Evolutionary conservation across 1,140 invertebrate genomes (phyloP).

Genomic region (Caerostris extrusa): DNA sequence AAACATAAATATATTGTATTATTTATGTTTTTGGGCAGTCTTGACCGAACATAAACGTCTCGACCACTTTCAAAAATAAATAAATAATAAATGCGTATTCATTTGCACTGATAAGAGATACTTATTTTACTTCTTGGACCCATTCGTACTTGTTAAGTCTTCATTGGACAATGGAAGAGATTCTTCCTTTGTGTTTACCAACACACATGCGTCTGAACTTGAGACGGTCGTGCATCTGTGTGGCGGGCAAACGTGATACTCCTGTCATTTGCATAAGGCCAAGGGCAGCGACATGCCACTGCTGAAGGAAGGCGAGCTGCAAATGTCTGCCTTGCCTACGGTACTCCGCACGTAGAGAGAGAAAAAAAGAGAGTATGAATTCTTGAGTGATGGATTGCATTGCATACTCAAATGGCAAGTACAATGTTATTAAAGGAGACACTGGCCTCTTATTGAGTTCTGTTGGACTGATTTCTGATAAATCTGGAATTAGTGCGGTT

Average conservation of each 20-base stretch:
- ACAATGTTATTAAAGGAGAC: not conserved
- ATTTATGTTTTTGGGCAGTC: too few relatives aligned
- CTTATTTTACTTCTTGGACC: too few relatives aligned
- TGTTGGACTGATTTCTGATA: too few relatives aligned
- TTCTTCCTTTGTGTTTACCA: not conserved
- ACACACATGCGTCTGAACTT: not conserved
- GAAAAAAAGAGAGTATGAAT: not conserved
- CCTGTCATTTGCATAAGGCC: not conserved
- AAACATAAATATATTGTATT: too few relatives aligned
- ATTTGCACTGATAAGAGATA: too few relatives aligned
- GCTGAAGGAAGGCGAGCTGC: not conserved
- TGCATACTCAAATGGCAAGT: not conserved
- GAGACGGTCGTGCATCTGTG: not conserved
- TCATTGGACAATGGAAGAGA: not conserved
- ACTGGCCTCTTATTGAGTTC: too few relatives aligned
- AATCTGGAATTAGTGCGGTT: too few relatives aligned
- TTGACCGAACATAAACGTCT: too few relatives aligned
- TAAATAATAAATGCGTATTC: too few relatives aligned
- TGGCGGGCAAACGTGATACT: not conserved
- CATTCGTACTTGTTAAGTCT: too few relatives aligned
- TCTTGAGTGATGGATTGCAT: not conserved
- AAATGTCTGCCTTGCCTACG: not conserved
- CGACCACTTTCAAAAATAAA: too few relatives aligned
- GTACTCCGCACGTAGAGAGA: not conserved
- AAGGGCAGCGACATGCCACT: constrained; percentile 19